phyloP scores from a whole-genome alignment of 2,888 invertebrate species.

The Leuctra nigra region DNA sequence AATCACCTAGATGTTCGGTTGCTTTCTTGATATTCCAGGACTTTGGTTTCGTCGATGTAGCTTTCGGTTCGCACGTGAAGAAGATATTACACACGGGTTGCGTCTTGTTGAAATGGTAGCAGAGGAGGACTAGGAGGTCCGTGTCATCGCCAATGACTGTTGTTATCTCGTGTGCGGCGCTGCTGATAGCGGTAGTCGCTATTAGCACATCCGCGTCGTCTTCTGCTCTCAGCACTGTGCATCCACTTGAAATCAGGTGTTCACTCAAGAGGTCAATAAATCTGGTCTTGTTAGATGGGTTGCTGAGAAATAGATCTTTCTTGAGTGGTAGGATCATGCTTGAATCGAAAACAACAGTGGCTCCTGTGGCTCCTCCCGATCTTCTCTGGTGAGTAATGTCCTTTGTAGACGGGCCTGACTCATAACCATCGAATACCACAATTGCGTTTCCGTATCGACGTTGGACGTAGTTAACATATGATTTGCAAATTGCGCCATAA shows the following conservation, averaged over 20 bases:
- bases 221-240: background rate
- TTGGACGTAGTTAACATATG: background rate
- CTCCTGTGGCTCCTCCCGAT: background rate
- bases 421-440: constrained; percentile 5
- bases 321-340: too few relatives aligned
- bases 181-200: background rate
- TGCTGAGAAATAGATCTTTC: too few relatives aligned
- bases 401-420: too few relatives aligned
- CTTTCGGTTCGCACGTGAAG: too few relatives aligned
- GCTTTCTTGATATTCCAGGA: too few relatives aligned
- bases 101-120: background rate
- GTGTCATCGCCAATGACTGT: background rate
- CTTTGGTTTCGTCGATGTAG: background rate
- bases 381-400: background rate
- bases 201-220: background rate
- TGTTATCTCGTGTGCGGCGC: background rate
- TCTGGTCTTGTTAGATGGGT: background rate
- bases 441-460: background rate
- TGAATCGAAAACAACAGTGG: background rate
- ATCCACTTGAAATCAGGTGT: background rate
- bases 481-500: background rate
- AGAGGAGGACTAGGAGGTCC: background rate
- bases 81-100: background rate
- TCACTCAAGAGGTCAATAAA: background rate
- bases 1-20: too few relatives aligned